phyloP scores from a whole-genome alignment of 2,113 vertebrate genomes.

The Egretta garzetta region DNA sequence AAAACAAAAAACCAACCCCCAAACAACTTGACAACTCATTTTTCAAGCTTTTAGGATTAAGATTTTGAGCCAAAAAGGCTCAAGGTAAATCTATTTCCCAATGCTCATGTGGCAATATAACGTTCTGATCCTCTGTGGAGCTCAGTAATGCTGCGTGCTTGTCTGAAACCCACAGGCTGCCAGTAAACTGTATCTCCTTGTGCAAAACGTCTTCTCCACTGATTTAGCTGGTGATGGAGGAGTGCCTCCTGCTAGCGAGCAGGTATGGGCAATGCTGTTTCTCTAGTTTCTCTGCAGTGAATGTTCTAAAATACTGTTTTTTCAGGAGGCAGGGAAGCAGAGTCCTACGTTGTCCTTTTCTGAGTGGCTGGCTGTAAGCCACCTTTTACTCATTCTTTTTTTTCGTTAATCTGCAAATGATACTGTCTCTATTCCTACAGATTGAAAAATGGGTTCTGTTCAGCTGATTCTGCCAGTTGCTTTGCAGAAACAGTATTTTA shows the following conservation, averaged over 20 bases:
- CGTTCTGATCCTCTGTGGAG: background rate
- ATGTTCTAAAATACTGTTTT: background rate
- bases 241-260: background rate
- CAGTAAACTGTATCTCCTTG: background rate
- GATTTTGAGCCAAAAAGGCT: constrained; percentile 5
- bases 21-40: background rate
- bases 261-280: background rate
- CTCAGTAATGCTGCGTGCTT: background rate
- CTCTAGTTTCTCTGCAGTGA: background rate
- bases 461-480: background rate
- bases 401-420: background rate
- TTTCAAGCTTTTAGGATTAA: background rate
- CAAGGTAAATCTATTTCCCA: constrained; percentile 18
- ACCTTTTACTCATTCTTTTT: background rate
- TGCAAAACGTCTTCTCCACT: background rate
- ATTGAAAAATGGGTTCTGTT: background rate
- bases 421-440: background rate
- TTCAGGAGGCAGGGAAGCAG: background rate
- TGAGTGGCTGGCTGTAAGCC: background rate
- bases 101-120: background rate
- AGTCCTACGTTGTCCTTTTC: background rate
- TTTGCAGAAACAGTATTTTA: background rate
- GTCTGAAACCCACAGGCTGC: background rate
- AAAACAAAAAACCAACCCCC: too few relatives aligned
- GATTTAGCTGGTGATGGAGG: background rate